Evolutionary conservation across 2,113 vertebrate species (phyloP).

Genomic region (Leptocoma aspasia): DNA sequence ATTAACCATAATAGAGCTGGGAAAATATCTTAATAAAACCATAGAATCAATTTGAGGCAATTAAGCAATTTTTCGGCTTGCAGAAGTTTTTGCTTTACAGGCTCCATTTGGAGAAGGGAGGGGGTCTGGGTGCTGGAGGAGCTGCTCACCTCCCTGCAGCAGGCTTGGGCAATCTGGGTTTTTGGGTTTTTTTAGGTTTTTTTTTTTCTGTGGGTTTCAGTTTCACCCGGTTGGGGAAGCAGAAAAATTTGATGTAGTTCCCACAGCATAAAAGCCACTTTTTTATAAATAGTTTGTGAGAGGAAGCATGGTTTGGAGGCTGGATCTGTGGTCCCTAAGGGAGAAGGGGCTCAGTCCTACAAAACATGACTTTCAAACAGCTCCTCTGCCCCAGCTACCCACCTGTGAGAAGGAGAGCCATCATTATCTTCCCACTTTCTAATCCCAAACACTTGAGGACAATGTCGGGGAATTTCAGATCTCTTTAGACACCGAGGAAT

Average conservation of each 20-base stretch:
- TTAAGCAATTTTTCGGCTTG: conserved; percentile 48
- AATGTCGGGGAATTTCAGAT: background rate
- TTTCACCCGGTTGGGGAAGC: background rate
- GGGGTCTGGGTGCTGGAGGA: background rate
- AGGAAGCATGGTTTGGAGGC: background rate
- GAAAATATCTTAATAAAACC: conserved; percentile 59
- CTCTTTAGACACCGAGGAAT: background rate
- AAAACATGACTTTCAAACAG: background rate
- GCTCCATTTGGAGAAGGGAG: background rate
- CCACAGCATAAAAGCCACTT: background rate
- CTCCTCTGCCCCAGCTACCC: background rate
- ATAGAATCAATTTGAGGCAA: conserved; percentile 59
- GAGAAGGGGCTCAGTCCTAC: background rate
- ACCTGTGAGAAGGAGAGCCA: background rate
- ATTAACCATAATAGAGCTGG: conserved; percentile 63
- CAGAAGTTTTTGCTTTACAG: conserved; percentile 42
- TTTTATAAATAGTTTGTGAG: background rate
- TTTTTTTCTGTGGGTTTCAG: background rate
- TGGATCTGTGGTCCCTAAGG: background rate
- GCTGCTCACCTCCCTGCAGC: background rate
- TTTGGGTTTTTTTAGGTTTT: background rate
- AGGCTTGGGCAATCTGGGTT: background rate
- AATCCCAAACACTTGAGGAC: background rate
- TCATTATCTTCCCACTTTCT: background rate
- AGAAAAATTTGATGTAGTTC: background rate